Percentiles rank a stretch among this genome's conserved stretches.
These are phyloP conservation scores for Pseudonaja textilis DNA, from an alignment of 2,113 vertebrate genomes.

Conservation along the genomic window DNA sequence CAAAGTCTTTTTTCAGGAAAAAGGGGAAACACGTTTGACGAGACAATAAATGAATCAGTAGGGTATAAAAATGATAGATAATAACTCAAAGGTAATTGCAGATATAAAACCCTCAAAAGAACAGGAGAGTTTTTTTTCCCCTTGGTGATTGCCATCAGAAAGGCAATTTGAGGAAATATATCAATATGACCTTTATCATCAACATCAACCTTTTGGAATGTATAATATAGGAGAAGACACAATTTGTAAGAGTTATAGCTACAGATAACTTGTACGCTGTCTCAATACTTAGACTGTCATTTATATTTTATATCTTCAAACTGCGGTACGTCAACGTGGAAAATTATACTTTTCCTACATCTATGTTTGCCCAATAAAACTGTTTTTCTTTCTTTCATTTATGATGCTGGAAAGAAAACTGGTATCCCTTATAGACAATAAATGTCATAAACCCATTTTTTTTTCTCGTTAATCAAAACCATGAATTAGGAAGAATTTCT, in stretches of 20 bases:
- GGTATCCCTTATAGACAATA: not conserved
- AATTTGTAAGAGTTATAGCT: not conserved
- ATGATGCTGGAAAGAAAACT: not conserved
- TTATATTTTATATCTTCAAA: not conserved
- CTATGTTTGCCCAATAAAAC: not conserved
- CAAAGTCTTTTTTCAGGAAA: conserved; percentile 50
- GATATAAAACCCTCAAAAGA: conserved; percentile 24
- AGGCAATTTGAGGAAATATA: not conserved
- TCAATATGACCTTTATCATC: not conserved
- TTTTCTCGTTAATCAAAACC: not conserved
- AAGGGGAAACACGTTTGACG: conserved; percentile 54
- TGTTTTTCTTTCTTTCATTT: not conserved
- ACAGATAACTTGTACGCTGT: not conserved
- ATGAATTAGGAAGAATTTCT: not conserved
- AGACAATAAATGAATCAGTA: conserved; percentile 38
- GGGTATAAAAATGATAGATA: conserved; percentile 37
- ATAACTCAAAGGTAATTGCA: conserved; percentile 37
- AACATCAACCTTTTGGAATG: not conserved
- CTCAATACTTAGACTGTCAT: not conserved
- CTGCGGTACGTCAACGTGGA: no score
- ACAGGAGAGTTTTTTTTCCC: not conserved
- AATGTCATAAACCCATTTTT: not conserved
- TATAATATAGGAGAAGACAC: not conserved
- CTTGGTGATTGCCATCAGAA: not conserved
- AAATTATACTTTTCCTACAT: not conserved